A percentile compares a stretch with the other conserved stretches of the same genome.
Evolutionary conservation across 53 echinoderm and acorn worm genomes (phyloP).

Genomic region (Zoroaster sp.): DNA sequence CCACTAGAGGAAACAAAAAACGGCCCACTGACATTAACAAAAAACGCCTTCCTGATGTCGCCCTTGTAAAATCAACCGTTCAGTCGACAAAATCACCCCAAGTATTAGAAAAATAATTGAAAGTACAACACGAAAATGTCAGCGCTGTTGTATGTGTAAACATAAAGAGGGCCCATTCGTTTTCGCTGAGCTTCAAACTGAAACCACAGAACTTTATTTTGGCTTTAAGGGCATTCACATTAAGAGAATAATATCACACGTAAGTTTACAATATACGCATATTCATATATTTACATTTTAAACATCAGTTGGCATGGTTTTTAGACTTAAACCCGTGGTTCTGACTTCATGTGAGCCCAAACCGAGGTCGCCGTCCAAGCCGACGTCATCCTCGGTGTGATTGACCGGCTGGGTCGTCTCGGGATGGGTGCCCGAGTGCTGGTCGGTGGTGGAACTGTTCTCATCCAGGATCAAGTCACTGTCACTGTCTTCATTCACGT

Average conservation of each 20-base stretch:
- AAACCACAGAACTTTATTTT: too few relatives aligned
- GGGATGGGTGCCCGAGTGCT: slow-evolving; percentile 3
- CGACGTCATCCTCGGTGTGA: slow-evolving; percentile 57
- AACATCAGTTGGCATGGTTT: slow-evolving; percentile 28
- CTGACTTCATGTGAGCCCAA: slow-evolving; percentile 76
- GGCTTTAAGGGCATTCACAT: background rate
- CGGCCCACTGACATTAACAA: too few relatives aligned
- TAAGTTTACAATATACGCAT: background rate
- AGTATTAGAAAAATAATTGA: too few relatives aligned
- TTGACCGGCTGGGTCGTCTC: slow-evolving; percentile 33
- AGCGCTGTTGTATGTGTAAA: too few relatives aligned
- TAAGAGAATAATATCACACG: background rate
- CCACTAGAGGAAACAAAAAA: too few relatives aligned
- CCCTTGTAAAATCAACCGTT: too few relatives aligned
- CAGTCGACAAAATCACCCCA: too few relatives aligned
- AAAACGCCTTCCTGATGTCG: too few relatives aligned
- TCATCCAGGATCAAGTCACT: slow-evolving; percentile 91
- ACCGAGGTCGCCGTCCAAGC: slow-evolving; percentile 78
- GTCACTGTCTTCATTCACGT: slow-evolving; percentile 86
- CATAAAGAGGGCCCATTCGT: too few relatives aligned
- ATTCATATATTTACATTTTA: slow-evolving; percentile 24
- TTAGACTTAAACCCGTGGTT: slow-evolving; percentile 52
- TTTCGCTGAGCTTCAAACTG: too few relatives aligned
- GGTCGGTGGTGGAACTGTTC: background rate
- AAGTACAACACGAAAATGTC: too few relatives aligned